Conservation (phyloP, 2,888 invertebrate species). For the Amphimallon solstitiale region DNA sequence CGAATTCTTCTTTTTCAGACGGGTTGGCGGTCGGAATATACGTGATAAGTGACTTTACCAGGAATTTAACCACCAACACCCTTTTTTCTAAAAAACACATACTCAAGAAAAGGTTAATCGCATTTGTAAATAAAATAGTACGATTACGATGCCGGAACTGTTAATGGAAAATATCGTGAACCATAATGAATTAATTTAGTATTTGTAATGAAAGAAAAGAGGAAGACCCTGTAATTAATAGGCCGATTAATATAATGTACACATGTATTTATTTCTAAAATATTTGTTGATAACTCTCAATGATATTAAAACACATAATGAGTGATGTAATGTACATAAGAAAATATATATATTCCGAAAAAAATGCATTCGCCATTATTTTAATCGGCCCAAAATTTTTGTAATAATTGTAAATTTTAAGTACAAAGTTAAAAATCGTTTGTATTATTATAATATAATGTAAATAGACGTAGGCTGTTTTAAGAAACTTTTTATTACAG, state of each 20-base stretch:
- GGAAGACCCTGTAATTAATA: too few species aligned
- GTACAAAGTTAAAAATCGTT: constrained; percentile 60
- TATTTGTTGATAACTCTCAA: constrained; percentile 15
- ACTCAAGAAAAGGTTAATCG: constrained; percentile 11
- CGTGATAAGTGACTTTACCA: constrained; percentile 75
- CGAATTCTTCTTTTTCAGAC: constrained; percentile 73
- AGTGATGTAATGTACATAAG: constrained; percentile 45
- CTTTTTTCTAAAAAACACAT: constrained; percentile 51
- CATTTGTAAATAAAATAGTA: constrained; percentile 17
- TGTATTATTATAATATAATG: constrained; percentile 57
- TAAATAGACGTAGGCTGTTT: constrained; percentile 60
- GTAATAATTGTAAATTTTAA: constrained; percentile 57
- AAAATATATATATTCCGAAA: constrained; percentile 34
- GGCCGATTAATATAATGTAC: too few species aligned
- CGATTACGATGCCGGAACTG: too few species aligned
- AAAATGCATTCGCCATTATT: constrained; percentile 2
- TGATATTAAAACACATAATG: constrained; percentile 42
- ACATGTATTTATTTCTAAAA: not conserved
- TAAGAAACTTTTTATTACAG: constrained; percentile 58
- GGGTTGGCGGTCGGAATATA: constrained; percentile 92
- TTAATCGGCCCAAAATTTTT: constrained; percentile 9
- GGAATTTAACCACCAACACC: constrained; percentile 39
- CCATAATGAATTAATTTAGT: too few species aligned
- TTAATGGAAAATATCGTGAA: not conserved
- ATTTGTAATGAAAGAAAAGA: too few species aligned